phyloP scores from a whole-genome alignment of 2,797 vertebrate species.

The Enteromius treurensis region DNA sequence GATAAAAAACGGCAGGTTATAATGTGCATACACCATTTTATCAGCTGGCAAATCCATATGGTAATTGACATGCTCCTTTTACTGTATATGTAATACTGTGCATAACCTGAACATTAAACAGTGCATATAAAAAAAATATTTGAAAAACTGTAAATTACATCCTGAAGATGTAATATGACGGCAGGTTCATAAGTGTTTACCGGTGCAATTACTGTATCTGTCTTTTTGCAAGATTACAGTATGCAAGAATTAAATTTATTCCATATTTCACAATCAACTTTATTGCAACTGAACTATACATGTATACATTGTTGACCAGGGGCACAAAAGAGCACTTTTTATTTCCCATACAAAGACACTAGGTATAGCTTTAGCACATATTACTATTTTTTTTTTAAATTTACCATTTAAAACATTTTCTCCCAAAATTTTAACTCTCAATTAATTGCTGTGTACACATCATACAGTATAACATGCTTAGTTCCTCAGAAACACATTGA shows the following conservation, averaged over 20 bases:
- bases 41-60: constrained; percentile 4
- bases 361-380: background rate
- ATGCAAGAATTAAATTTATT: constrained; percentile 3
- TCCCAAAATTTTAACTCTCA: constrained; percentile 2
- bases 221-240: background rate
- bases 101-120: constrained; percentile 15
- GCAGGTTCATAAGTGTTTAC: constrained; percentile 6
- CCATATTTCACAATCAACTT: background rate
- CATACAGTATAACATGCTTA: background rate
- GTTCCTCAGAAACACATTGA: constrained; percentile 10
- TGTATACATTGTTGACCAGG: constrained; percentile 1
- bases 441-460: constrained; percentile 22
- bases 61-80: background rate
- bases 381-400: background rate
- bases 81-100: constrained; percentile 16
- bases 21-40: constrained; percentile 11
- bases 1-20: constrained; percentile 1
- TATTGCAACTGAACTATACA: constrained; percentile 24
- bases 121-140: background rate
- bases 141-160: constrained; percentile 38
- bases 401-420: background rate
- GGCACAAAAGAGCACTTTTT: background rate
- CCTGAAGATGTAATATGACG: constrained; percentile 47
- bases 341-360: background rate
- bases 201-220: background rate